Conservation (phyloP, 2,888 invertebrate genomes). For the Agrochola macilenta region DNA sequence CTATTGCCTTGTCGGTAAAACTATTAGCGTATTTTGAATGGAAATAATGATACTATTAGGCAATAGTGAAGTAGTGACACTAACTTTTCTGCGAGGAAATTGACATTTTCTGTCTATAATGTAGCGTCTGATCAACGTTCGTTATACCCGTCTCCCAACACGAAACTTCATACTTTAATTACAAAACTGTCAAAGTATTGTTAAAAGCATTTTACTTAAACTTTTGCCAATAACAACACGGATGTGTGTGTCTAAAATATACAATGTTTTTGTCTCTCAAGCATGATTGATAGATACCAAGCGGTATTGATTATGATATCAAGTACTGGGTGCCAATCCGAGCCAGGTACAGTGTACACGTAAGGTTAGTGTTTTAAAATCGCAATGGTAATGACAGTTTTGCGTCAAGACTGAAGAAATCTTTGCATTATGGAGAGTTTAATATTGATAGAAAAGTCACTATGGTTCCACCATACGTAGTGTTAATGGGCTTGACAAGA, state of each 20-base stretch:
- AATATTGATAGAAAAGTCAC: neutral
- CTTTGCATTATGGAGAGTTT: conserved; percentile 7
- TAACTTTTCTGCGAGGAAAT: neutral
- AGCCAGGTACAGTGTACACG: conserved; percentile 57
- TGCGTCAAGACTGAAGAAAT: conserved; percentile 3
- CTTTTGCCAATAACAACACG: conserved; percentile 13
- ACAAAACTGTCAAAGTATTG: conserved; percentile 37
- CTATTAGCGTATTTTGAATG: conserved; percentile 19
- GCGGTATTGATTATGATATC: conserved; percentile 64
- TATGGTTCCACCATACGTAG: neutral
- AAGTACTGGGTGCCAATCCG: conserved; percentile 60
- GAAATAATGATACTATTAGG: no score
- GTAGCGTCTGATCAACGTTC: conserved; percentile 4
- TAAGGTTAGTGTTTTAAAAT: conserved; percentile 18
- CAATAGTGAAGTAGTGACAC: no score
- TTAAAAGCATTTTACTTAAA: conserved; percentile 25
- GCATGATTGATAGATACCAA: conserved; percentile 56
- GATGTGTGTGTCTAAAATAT: conserved; percentile 28
- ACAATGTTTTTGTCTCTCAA: conserved; percentile 44
- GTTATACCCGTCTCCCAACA: neutral
- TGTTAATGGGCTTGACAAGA: neutral
- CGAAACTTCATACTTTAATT: conserved; percentile 32
- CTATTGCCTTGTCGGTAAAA: conserved; percentile 32
- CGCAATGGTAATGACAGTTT: conserved; percentile 33
- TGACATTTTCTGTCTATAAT: neutral